Conservation (phyloP, 37 sponge, comb jelly and placozoan genomes). For the Cladorhizidae sp. region DNA sequence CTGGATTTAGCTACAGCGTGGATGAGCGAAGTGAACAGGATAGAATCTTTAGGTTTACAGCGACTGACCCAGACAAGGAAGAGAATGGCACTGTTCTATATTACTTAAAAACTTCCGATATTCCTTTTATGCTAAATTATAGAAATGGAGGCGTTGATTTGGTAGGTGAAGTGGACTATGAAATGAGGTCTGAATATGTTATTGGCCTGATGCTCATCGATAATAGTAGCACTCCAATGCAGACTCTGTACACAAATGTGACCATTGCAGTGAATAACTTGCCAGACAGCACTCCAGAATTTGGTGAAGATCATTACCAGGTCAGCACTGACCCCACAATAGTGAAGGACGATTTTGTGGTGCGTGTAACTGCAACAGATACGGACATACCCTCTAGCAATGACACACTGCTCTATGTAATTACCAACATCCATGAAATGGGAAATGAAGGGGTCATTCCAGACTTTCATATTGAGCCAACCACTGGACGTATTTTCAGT, state of each 20-base stretch:
- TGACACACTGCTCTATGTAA: conserved; percentile 22
- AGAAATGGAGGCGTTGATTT: conserved; percentile 5
- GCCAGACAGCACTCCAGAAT: conserved; percentile 3
- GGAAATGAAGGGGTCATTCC: conserved; percentile 1
- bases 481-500: conserved; percentile 16
- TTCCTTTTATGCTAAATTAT: neutral
- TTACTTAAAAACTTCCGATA: neutral
- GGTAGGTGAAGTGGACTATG: conserved; percentile 39
- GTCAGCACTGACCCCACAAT: conserved; percentile 30
- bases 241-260: neutral
- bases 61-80: conserved; percentile 23
- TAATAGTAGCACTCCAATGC: neutral
- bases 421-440: neutral
- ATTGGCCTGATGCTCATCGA: neutral
- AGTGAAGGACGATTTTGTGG: neutral
- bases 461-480: neutral
- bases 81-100: conserved; percentile 8
- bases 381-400: conserved; percentile 18
- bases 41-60: conserved; percentile 4
- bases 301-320: neutral
- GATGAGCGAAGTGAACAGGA: conserved; percentile 21
- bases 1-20: conserved; percentile 11
- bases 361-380: conserved; percentile 24
- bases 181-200: neutral
- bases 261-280: conserved; percentile 36